Evolutionary conservation across 1,140 invertebrate genomes (phyloP).

Genomic region (Magallana ariakensis): DNA sequence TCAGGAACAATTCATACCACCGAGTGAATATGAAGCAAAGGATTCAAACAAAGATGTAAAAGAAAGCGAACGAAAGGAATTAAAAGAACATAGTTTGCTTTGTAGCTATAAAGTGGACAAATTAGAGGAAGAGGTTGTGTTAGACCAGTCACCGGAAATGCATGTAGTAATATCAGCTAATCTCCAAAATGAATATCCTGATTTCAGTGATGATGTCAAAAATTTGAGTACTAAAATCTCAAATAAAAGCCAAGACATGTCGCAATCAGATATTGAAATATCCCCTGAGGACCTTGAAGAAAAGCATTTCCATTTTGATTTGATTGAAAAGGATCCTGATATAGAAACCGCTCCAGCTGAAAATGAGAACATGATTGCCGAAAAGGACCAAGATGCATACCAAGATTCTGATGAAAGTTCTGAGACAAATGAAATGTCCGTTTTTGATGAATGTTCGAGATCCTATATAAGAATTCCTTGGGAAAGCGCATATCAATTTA

Average conservation of each 20-base stretch:
- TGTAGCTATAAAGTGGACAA: slow-evolving; percentile 48
- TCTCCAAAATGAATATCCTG: slow-evolving; percentile 63
- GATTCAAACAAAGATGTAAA: slow-evolving; percentile 7
- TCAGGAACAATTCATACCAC: slow-evolving; percentile 17
- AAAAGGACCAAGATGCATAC: slow-evolving; percentile 43
- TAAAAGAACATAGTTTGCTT: slow-evolving; percentile 29
- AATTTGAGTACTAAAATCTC: not conserved
- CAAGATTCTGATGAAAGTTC: slow-evolving; percentile 37
- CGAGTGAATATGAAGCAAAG: slow-evolving; percentile 27
- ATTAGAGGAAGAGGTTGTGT: slow-evolving; percentile 51
- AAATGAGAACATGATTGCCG: not conserved
- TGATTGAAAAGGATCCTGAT: not conserved
- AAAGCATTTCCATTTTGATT: slow-evolving; percentile 58
- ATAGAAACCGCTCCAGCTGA: not conserved
- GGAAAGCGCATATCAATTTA: slow-evolving; percentile 75
- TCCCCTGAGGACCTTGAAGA: slow-evolving; percentile 75
- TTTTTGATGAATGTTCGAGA: slow-evolving; percentile 71
- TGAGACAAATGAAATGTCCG: slow-evolving; percentile 52
- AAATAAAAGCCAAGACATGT: not conserved
- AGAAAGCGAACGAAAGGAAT: slow-evolving; percentile 31
- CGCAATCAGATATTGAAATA: slow-evolving; percentile 59
- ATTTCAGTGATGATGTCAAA: slow-evolving; percentile 80
- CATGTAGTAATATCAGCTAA: not conserved
- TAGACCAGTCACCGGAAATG: slow-evolving; percentile 2
- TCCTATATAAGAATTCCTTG: slow-evolving; percentile 68